Conservation (phyloP, 2,888 invertebrate species). For the Latrodectus elegans region DNA sequence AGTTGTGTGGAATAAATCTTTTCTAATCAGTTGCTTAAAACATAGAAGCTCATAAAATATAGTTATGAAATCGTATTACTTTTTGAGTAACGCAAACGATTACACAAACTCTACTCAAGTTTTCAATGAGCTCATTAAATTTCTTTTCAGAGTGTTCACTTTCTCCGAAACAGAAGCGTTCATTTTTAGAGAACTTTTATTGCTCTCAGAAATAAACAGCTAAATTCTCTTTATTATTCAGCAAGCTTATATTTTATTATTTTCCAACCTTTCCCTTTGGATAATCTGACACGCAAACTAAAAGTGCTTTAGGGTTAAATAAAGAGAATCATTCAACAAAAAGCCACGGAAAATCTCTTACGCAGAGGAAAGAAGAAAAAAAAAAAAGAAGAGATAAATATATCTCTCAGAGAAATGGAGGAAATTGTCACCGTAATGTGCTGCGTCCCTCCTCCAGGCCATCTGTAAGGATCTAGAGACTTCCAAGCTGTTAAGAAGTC, state of each 20-base stretch:
- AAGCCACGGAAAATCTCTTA: slow-evolving; percentile 10
- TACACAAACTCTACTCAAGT: no score
- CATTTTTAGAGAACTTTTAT: neutral
- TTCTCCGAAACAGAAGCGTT: neutral
- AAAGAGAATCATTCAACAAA: slow-evolving; percentile 34
- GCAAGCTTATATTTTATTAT: neutral
- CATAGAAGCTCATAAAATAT: no score
- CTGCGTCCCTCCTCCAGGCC: slow-evolving; percentile 86
- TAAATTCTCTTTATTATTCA: neutral
- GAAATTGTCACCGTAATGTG: slow-evolving; percentile 85
- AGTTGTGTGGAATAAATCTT: no score
- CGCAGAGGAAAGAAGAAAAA: neutral
- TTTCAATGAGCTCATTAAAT: no score
- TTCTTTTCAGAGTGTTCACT: no score
- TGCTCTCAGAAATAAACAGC: neutral
- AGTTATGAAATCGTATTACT: no score
- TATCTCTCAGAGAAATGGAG: slow-evolving; percentile 6
- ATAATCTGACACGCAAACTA: neutral
- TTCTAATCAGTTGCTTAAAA: no score
- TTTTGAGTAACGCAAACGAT: no score
- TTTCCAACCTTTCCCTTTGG: neutral
- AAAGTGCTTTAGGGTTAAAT: slow-evolving; percentile 12
- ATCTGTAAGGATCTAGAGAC: slow-evolving; percentile 84
- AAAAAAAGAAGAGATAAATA: slow-evolving; percentile 4
- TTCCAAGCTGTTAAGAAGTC: slow-evolving; percentile 92